Evolutionary conservation across 2,888 invertebrate genomes (phyloP).

Genomic region (Caprella mutica): DNA sequence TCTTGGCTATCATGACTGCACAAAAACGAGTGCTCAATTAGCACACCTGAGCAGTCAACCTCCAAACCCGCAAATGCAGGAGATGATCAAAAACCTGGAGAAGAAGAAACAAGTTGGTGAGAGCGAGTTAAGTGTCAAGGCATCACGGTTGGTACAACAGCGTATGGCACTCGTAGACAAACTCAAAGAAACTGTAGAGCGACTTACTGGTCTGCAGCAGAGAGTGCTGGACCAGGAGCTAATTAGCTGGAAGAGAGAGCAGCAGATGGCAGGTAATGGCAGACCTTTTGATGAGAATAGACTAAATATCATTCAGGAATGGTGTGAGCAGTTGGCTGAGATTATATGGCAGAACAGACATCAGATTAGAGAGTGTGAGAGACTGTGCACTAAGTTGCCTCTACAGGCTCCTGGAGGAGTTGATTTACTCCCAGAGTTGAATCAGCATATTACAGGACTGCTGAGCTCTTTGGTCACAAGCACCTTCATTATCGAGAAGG

Average conservation of each 20-base stretch:
- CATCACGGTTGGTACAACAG: slow-evolving; percentile 50
- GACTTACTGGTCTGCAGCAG: slow-evolving; percentile 53
- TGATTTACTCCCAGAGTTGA: slow-evolving; percentile 52
- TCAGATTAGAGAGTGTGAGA: slow-evolving; percentile 63
- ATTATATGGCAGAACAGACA: slow-evolving; percentile 74
- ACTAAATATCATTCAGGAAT: slow-evolving; percentile 80
- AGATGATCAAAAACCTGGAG: slow-evolving; percentile 2
- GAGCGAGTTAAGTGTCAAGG: slow-evolving; percentile 38
- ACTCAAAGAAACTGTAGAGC: slow-evolving; percentile 60
- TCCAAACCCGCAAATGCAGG: too few relatives aligned
- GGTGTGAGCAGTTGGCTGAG: slow-evolving; percentile 76
- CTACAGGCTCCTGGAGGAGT: slow-evolving; percentile 47
- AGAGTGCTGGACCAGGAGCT: slow-evolving; percentile 78
- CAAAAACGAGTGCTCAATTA: slow-evolving; percentile 52
- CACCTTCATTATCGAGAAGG: slow-evolving; percentile 92
- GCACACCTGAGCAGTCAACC: slow-evolving; percentile 51
- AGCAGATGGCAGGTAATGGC: slow-evolving; percentile 86
- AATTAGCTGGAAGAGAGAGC: slow-evolving; percentile 85
- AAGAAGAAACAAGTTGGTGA: background rate
- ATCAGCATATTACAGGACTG: slow-evolving; percentile 50
- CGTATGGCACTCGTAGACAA: slow-evolving; percentile 57
- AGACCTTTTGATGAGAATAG: slow-evolving; percentile 65
- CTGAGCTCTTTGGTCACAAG: slow-evolving; percentile 62
- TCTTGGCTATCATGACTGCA: slow-evolving; percentile 70
- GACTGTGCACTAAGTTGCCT: slow-evolving; percentile 52